A percentile compares a stretch with the other conserved stretches of the same genome.
Conservation (phyloP, 2,113 vertebrate species). For the Barbus barbus region DNA sequence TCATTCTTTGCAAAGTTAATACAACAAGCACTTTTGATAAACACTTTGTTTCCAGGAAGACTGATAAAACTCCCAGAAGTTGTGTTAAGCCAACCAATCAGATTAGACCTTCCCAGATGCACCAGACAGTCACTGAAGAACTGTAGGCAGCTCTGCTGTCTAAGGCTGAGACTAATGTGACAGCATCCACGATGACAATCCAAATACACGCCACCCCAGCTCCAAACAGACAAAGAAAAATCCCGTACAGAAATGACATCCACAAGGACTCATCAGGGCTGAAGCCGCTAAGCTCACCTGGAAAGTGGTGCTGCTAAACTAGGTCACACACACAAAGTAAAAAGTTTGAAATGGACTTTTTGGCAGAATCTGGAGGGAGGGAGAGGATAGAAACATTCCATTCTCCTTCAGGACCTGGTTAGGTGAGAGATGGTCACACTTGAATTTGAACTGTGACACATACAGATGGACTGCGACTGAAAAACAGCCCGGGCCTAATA, state of each 20-base stretch:
- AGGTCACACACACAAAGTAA: conserved; percentile 32
- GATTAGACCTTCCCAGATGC: not conserved
- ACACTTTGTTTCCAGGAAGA: conserved; percentile 1
- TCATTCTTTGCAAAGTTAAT: not conserved
- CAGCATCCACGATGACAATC: conserved; percentile 22
- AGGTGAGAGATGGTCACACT: conserved; percentile 20
- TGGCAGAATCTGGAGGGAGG: conserved; percentile 21
- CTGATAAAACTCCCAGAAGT: not conserved
- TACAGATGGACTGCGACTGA: not conserved
- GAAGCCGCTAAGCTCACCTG: conserved; percentile 43
- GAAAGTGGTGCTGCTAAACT: conserved; percentile 37
- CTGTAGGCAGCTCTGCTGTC: not conserved
- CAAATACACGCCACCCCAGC: no score
- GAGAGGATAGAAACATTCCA: not conserved
- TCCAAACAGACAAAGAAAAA: conserved; percentile 28
- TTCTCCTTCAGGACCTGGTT: conserved; percentile 32
- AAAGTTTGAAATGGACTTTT: conserved; percentile 31
- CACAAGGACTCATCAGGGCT: conserved; percentile 18
- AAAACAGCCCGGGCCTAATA: not conserved
- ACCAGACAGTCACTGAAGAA: conserved; percentile 5
- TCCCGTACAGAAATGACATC: conserved; percentile 27
- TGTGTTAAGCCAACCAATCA: not conserved
- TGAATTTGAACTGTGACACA: not conserved
- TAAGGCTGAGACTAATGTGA: conserved; percentile 24
- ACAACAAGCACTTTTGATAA: no score